Conservation (phyloP, 2,888 invertebrate species). For the Stenodera caucasica region DNA sequence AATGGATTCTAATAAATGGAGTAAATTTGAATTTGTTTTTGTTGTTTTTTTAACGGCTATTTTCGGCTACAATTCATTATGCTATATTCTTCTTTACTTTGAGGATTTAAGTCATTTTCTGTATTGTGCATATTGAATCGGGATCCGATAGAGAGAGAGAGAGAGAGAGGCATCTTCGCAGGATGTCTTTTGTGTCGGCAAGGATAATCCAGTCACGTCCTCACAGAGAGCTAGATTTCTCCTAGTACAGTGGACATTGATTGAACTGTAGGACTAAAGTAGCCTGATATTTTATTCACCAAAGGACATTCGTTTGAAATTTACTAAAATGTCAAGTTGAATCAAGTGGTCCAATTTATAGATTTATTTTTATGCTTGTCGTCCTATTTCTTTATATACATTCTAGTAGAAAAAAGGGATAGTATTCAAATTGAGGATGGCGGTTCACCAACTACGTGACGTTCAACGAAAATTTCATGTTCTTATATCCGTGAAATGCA, state of each 20-base stretch:
- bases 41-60: background rate
- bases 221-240: constrained; percentile 33
- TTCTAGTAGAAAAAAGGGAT: no score
- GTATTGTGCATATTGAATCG: constrained; percentile 38
- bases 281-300: constrained; percentile 52
- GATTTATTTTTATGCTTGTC: no score
- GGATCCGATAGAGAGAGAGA: constrained; percentile 15
- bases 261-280: constrained; percentile 49
- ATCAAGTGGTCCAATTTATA: constrained; percentile 46
- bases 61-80: constrained; percentile 18
- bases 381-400: no score
- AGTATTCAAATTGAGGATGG: background rate
- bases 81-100: constrained; percentile 28
- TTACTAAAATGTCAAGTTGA: constrained; percentile 45
- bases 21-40: background rate
- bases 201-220: constrained; percentile 42
- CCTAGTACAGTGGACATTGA: constrained; percentile 47
- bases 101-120: constrained; percentile 36
- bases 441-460: constrained; percentile 25
- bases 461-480: constrained; percentile 18
- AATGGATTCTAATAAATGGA: background rate
- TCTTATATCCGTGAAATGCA: constrained; percentile 20
- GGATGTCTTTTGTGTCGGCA: constrained; percentile 34
- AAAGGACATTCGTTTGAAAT: constrained; percentile 48
- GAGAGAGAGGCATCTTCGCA: constrained; percentile 26